Conservation (phyloP, 2,888 invertebrate species). For the Diarsia brunnea region DNA sequence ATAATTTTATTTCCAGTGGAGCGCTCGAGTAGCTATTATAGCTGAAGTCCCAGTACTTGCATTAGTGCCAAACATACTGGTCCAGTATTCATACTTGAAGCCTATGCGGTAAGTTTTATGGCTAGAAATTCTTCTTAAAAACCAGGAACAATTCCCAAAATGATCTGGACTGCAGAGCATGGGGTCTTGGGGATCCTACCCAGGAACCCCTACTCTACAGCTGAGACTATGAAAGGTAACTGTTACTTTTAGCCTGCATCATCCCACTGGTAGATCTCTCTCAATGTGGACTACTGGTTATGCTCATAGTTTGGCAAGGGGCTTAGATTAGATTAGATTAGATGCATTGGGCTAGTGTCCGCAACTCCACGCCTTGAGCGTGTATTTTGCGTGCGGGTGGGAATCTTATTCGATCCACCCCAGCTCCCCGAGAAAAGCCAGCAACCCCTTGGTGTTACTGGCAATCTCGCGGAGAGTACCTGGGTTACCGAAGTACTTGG, state of each 20-base stretch:
- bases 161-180: not conserved
- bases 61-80: constrained; percentile 94
- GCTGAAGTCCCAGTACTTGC: constrained; percentile 94
- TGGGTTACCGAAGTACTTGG: too few relatives aligned
- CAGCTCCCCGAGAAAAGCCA: too few relatives aligned
- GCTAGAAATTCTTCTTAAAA: not conserved
- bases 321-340: too few relatives aligned
- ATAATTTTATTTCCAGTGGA: constrained; percentile 91
- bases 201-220: not conserved
- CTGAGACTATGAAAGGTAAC: not conserved
- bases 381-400: too few relatives aligned
- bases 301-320: not conserved
- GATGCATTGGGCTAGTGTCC: too few relatives aligned
- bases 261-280: not conserved
- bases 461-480: too few relatives aligned
- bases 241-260: not conserved
- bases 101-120: constrained; percentile 92
- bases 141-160: not conserved
- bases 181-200: not conserved
- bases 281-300: not conserved
- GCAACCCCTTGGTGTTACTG: too few relatives aligned
- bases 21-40: constrained; percentile 94
- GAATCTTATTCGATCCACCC: too few relatives aligned
- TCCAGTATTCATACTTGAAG: constrained; percentile 94
- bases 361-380: too few relatives aligned